Evolutionary conservation across 2,888 invertebrate genomes (phyloP).

Genomic region (Oscheius sp.): DNA sequence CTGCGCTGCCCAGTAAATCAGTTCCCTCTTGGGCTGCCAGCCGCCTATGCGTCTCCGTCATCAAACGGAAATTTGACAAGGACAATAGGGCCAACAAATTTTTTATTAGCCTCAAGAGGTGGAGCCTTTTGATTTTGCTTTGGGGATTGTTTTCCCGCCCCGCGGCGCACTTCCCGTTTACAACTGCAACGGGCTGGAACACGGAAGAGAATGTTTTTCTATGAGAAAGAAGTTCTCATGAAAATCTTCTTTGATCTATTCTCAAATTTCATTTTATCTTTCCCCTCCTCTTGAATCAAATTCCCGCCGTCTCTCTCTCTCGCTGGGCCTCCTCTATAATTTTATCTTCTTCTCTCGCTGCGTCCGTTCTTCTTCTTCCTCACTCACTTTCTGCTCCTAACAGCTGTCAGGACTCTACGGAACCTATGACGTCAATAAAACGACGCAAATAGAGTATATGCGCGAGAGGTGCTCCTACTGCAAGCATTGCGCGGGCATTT

Average conservation of each 20-base stretch:
- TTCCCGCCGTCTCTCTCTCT: background rate
- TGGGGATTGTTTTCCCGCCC: background rate
- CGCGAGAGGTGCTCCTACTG: constrained; percentile 22
- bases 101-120: too few species aligned
- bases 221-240: background rate
- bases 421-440: constrained; percentile 28
- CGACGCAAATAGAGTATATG: constrained; percentile 34
- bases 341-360: background rate
- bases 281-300: background rate
- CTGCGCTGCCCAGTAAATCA: too few species aligned
- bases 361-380: background rate
- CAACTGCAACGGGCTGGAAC: background rate
- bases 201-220: background rate
- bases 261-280: too few species aligned
- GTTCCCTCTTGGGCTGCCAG: too few species aligned
- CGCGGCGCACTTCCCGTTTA: background rate
- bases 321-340: background rate
- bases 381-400: constrained; percentile 19
- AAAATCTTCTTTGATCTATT: too few species aligned
- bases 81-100: too few species aligned
- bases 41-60: too few species aligned
- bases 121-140: background rate
- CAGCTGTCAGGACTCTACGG: constrained; percentile 31
- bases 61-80: too few species aligned
- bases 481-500: constrained; percentile 4